These are phyloP conservation scores for Centruroides sculpturatus DNA, from an alignment of 1,140 invertebrate species.

Conservation along the genomic window DNA sequence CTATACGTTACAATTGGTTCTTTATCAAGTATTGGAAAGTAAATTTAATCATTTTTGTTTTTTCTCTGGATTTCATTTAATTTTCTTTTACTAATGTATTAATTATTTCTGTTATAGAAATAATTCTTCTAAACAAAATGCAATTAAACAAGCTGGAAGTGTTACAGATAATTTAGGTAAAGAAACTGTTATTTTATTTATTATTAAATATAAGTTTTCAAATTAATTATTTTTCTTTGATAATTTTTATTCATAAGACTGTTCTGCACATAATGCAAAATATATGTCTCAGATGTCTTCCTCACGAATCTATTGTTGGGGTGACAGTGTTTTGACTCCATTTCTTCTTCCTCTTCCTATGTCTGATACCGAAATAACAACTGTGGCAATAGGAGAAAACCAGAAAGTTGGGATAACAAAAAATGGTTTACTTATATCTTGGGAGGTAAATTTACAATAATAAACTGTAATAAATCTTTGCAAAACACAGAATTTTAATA, in stretches of 20 bases:
- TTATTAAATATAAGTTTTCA: too few relatives aligned
- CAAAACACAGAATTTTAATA: too few relatives aligned
- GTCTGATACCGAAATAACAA: constrained; percentile 26
- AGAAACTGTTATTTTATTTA: too few relatives aligned
- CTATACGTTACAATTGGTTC: constrained; percentile 32
- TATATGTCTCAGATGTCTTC: too few relatives aligned
- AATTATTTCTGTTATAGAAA: not conserved
- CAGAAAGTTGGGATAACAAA: constrained; percentile 31
- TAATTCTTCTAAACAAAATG: not conserved
- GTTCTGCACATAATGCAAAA: too few relatives aligned
- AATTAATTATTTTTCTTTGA: too few relatives aligned
- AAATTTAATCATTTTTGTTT: too few relatives aligned
- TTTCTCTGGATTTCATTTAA: too few relatives aligned
- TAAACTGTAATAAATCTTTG: too few relatives aligned
- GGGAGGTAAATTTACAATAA: constrained; percentile 19
- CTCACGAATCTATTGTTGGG: too few relatives aligned
- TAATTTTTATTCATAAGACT: too few relatives aligned
- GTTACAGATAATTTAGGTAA: too few relatives aligned
- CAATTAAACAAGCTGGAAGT: not conserved
- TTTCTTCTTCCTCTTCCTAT: constrained; percentile 20
- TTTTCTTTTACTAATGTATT: constrained; percentile 19
- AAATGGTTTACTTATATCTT: constrained; percentile 29
- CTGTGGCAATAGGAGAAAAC: constrained; percentile 26
- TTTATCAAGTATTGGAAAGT: constrained; percentile 10
- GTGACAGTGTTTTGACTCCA: constrained; percentile 8